A percentile compares a stretch with the other conserved stretches of the same genome.
Conservation (phyloP, 2,797 vertebrate genomes). For the Lophotriccus pileatus region DNA sequence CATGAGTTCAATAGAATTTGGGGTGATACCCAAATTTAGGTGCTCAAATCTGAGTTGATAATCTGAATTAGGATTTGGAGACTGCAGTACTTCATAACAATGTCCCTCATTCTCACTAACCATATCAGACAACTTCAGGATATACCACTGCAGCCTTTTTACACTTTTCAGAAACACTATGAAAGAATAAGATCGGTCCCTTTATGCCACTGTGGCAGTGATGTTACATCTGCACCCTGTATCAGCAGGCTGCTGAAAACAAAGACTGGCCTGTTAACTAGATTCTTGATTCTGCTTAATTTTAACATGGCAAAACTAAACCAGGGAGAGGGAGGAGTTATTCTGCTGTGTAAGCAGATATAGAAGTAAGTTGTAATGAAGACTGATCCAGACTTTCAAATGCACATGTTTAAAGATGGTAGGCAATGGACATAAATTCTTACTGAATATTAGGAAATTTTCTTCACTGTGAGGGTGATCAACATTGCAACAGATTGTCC, state of each 20-base stretch:
- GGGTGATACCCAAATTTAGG: neutral
- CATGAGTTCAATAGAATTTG: neutral
- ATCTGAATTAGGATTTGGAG: neutral
- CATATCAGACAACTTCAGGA: neutral
- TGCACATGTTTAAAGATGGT: neutral
- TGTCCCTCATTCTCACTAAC: neutral
- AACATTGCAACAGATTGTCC: neutral
- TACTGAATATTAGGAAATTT: neutral
- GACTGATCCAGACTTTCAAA: neutral
- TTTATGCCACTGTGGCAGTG: neutral
- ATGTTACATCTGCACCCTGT: neutral
- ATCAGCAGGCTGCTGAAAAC: neutral
- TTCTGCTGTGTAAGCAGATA: neutral
- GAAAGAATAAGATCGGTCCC: neutral
- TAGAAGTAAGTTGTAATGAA: neutral
- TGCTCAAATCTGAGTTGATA: neutral
- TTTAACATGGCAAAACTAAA: neutral
- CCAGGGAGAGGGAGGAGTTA: rapidly evolving
- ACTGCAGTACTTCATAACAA: neutral
- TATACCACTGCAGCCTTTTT: neutral
- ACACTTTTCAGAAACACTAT: neutral
- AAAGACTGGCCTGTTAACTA: neutral
- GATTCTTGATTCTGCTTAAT: neutral
- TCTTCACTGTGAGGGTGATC: neutral
- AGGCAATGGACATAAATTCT: neutral